Evolutionary conservation across 1,140 invertebrate genomes (phyloP), one percentile per base, ranked within the genome.

Genomic region (Parapsyche elsis): DNA sequence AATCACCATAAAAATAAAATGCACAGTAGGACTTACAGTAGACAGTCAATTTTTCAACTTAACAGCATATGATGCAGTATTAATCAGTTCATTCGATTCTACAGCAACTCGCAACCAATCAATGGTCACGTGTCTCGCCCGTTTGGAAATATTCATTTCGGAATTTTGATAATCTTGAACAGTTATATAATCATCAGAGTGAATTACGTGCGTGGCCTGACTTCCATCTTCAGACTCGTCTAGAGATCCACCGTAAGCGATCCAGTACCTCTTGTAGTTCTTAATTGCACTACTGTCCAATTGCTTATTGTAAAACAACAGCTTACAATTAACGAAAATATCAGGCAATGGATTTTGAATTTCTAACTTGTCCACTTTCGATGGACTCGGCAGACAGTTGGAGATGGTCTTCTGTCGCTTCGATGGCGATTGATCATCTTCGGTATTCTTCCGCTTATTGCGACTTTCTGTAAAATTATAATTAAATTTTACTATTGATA

Each of bases 91-190:
- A 61, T 88, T 85, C 64, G 87, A 83, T 83, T 85, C 86, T 23
- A 91, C 88, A 81, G 87, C 88, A 84, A 88, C 86, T 76, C 86
- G 86, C 30, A 91, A 85, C 90, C 90, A 91, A 83, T 88, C 84
- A 71, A 88, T 86, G 14, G 85, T 88, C 9, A 91, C 86, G 84
- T 91, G 90, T 79, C 86, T 86, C 0, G 87, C 90, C 75, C 81
- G 80, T 44, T 84, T 83, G 0, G 87, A 84, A 81, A 88, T 84
- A 79, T 87, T 85, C 38, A 79, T 84, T 75, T 81, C 85, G 76
- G 87, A 84, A 74, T 86, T 87, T 30, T 84, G 73, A 84, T 88
- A 87, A 53, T 88, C 84, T 5, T 84, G 85, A 19, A 87, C 84
- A 12, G 83, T 84, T 74, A 90, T 88, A 23, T 46, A 84, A 61